phyloP scores from a whole-genome alignment of 2,113 vertebrate species.

The Oryzias curvinotus region DNA sequence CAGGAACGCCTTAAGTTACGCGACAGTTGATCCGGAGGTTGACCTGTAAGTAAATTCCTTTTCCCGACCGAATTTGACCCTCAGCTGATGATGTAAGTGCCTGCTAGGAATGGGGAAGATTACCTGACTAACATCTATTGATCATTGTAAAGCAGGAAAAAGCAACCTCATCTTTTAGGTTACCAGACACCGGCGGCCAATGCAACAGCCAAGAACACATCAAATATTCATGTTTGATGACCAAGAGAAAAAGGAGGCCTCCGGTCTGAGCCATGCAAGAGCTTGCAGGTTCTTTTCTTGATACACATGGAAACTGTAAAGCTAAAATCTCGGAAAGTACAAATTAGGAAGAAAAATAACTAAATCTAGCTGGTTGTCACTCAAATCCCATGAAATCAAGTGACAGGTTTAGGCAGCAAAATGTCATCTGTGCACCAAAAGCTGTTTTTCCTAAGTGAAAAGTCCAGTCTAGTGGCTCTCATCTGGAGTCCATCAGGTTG shows the following conservation, averaged over 20 bases:
- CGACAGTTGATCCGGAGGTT: conserved; percentile 47
- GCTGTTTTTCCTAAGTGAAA: conserved; percentile 37
- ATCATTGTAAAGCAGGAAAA: conserved; percentile 61
- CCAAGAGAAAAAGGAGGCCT: conserved; percentile 44
- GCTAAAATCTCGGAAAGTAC: conserved; percentile 27
- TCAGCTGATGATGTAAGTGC: conserved; percentile 61
- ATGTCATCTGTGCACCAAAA: conserved; percentile 10
- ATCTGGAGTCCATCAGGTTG: conserved; percentile 74
- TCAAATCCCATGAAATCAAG: conserved; percentile 42
- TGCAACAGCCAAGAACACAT: conserved; percentile 56
- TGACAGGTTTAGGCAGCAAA: conserved; percentile 10
- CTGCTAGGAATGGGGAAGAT: conserved; percentile 55
- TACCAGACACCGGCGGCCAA: conserved; percentile 64
- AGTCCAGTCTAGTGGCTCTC: conserved; percentile 67
- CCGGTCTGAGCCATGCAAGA: neutral
- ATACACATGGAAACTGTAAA: conserved; percentile 29
- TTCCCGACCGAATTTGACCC: conserved; percentile 62
- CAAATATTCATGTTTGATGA: conserved; percentile 74
- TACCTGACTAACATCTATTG: conserved; percentile 68
- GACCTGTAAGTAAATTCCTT: conserved; percentile 74
- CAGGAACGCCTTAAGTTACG: conserved; percentile 26
- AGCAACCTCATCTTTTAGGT: conserved; percentile 62
- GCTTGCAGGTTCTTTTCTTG: conserved; percentile 23
- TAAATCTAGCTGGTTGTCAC: conserved; percentile 39
- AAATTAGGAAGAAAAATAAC: conserved; percentile 36